Evolutionary conservation across 2,797 vertebrate genomes (phyloP).

Genomic region (Sebastes flavidus): DNA sequence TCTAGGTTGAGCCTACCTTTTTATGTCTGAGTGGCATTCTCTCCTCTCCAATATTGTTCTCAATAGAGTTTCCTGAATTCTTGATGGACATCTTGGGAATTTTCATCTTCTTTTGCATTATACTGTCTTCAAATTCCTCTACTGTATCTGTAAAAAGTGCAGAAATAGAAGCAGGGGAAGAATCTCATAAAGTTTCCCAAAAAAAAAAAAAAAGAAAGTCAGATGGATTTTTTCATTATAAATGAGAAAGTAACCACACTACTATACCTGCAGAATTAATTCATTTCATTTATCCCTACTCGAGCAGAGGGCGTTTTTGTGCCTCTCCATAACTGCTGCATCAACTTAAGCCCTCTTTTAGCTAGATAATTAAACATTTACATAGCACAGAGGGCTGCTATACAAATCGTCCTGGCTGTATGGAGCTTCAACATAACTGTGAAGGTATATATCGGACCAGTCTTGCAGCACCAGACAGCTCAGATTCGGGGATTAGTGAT

Average conservation of each 20-base stretch:
- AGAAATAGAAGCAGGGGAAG: constrained; percentile 62
- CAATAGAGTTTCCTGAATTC: constrained; percentile 92
- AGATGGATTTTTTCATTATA: constrained; percentile 1
- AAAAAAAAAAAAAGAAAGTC: constrained; percentile 18
- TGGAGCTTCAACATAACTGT: not conserved
- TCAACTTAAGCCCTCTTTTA: constrained; percentile 5
- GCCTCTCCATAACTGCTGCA: not conserved
- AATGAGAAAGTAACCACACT: not conserved
- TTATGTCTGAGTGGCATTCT: constrained; percentile 95
- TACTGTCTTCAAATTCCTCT: constrained; percentile 98
- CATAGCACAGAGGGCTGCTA: not conserved
- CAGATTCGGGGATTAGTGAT: constrained; percentile 66
- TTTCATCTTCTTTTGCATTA: constrained; percentile 99
- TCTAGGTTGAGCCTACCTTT: constrained; percentile 86
- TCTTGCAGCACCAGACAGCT: constrained; percentile 53
- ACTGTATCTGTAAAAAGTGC: constrained; percentile 89
- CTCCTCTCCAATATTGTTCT: constrained; percentile 95
- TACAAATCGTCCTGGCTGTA: not conserved
- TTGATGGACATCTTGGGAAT: constrained; percentile 97
- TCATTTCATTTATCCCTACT: constrained; percentile 11
- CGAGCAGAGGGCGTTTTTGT: not conserved
- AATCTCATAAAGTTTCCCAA: constrained; percentile 34
- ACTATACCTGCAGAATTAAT: not conserved
- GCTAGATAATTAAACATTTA: not conserved
- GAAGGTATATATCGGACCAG: constrained; percentile 25